Evolutionary conservation across 2,113 vertebrate species (phyloP).

Genomic region (Micronisus gabar): DNA sequence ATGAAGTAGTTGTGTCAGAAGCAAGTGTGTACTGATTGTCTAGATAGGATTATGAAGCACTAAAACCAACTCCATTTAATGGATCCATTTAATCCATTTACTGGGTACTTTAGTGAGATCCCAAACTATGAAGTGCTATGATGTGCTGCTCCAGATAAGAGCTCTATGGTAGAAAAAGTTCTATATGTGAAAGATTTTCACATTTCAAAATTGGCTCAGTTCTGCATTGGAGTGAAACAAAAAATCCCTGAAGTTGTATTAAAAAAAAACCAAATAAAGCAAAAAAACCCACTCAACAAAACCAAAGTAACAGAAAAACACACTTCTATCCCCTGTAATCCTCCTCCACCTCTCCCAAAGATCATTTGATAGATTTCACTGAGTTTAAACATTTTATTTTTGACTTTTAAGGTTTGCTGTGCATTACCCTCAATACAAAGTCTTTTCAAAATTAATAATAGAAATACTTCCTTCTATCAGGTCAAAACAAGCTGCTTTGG

Average conservation of each 20-base stretch:
- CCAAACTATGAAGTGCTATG: not conserved
- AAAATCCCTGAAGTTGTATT: not conserved
- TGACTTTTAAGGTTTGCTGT: not conserved
- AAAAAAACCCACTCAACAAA: not conserved
- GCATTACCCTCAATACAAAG: not conserved
- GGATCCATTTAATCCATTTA: not conserved
- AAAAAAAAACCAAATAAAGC: fast-evolving
- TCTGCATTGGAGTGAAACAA: not conserved
- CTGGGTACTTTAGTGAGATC: not conserved
- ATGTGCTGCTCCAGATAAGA: not conserved
- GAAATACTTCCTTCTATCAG: not conserved
- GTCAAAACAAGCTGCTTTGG: not conserved
- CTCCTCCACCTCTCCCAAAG: not conserved
- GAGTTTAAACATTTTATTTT: not conserved
- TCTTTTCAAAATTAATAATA: not conserved
- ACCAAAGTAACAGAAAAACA: not conserved
- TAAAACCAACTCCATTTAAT: not conserved
- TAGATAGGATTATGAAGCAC: not conserved
- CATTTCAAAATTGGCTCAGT: not conserved
- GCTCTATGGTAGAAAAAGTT: not conserved
- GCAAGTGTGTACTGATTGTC: not conserved
- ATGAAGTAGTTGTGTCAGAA: not conserved
- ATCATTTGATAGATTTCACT: not conserved
- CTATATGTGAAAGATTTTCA: not conserved
- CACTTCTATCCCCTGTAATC: not conserved